phyloP scores from a whole-genome alignment of 1,140 invertebrate species.

The Planococcus citri region DNA sequence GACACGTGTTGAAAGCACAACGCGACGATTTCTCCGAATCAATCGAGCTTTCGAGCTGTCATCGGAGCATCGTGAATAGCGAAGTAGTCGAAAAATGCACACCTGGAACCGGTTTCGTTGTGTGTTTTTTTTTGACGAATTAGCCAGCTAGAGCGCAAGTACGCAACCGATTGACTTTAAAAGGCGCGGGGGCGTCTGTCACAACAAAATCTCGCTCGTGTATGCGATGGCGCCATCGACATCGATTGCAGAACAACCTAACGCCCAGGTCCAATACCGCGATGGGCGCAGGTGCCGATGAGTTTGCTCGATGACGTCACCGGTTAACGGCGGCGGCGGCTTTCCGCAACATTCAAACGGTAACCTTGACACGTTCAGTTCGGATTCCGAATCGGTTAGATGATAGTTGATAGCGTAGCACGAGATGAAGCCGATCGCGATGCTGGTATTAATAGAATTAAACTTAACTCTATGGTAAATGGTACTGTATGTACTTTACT shows the following conservation, averaged over 20 bases:
- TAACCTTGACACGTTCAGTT: slow-evolving; percentile 18
- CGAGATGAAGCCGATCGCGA: no score
- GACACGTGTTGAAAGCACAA: neutral
- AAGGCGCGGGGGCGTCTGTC: slow-evolving; percentile 1
- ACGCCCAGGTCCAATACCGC: neutral
- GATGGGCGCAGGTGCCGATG: neutral
- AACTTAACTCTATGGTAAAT: no score
- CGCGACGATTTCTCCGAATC: neutral
- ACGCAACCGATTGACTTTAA: neutral
- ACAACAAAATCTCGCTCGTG: neutral
- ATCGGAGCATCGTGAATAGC: neutral
- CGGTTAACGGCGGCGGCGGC: neutral
- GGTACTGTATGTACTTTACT: no score
- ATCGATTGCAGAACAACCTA: neutral
- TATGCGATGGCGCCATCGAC: neutral
- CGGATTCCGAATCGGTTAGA: neutral
- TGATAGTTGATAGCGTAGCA: neutral
- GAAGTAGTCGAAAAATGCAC: no score
- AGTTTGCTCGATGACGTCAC: neutral
- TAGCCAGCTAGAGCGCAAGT: neutral
- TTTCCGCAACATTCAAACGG: slow-evolving; percentile 10
- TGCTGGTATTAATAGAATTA: neutral
- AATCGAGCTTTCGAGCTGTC: neutral
- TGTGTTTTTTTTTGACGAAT: neutral
- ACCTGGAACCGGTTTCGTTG: neutral